Percentiles rank a stretch among this genome's conserved stretches.
These are phyloP conservation scores for Kobus ellipsiprymnus DNA, from an alignment of 2,113 vertebrate genomes.

Conservation along the genomic window DNA sequence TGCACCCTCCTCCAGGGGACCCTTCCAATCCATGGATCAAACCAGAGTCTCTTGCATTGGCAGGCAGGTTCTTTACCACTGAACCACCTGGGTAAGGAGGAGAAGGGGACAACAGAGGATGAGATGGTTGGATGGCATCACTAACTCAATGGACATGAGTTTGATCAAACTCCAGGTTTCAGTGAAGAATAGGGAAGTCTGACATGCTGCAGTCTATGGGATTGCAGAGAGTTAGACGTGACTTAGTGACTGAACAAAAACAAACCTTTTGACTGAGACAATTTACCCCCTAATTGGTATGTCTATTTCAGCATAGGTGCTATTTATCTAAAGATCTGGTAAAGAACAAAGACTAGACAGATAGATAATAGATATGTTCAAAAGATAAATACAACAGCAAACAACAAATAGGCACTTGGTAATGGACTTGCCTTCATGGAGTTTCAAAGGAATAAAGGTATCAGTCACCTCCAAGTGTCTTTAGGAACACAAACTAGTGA, in stretches of 20 bases:
- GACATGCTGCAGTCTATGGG: not conserved
- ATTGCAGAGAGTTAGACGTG: not conserved
- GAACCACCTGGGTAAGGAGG: not conserved
- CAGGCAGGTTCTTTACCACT: not conserved
- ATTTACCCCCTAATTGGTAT: not conserved
- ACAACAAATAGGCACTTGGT: not conserved
- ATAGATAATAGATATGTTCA: not conserved
- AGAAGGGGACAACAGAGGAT: not conserved
- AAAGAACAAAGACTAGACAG: not conserved
- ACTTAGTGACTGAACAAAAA: not conserved
- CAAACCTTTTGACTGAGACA: not conserved
- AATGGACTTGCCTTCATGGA: not conserved
- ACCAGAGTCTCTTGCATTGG: not conserved
- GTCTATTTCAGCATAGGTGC: not conserved
- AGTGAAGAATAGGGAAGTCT: not conserved
- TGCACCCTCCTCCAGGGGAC: not conserved
- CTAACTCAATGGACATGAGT: not conserved
- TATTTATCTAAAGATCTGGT: not conserved
- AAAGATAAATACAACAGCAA: not conserved
- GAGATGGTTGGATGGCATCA: not conserved
- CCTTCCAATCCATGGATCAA: not conserved
- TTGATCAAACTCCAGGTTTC: not conserved
- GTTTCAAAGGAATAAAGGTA: not conserved
- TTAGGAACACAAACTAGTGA: not conserved
- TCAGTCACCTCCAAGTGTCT: not conserved